phyloP scores from a whole-genome alignment of 2,888 invertebrate genomes.

The Uropetala carovei region DNA sequence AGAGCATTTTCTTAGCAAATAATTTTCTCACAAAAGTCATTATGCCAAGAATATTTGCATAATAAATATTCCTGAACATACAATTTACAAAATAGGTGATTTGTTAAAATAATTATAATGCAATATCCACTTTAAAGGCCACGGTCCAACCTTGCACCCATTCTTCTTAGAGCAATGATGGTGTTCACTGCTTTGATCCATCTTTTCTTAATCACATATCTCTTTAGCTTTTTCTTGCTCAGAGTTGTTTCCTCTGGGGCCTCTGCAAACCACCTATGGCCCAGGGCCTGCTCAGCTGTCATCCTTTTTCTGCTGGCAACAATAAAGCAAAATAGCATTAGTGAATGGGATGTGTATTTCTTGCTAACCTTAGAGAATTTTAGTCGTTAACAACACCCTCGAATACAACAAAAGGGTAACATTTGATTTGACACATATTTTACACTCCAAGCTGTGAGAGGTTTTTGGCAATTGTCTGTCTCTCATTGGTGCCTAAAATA shows the following conservation, averaged over 20 bases:
- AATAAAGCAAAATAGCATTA: constrained; percentile 25
- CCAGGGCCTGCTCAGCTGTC: constrained; percentile 83
- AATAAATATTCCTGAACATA: neutral
- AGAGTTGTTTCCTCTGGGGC: constrained; percentile 78
- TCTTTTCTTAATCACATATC: constrained; percentile 92
- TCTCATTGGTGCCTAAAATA: constrained; percentile 15
- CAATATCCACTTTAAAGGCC: neutral
- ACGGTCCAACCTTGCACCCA: constrained; percentile 87
- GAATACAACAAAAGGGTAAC: constrained; percentile 58
- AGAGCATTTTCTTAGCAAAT: too few species aligned
- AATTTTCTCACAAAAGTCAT: too few species aligned
- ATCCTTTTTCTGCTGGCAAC: constrained; percentile 82
- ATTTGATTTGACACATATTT: neutral
- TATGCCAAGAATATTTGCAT: too few species aligned
- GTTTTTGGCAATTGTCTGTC: constrained; percentile 46
- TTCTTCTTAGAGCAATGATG: constrained; percentile 89
- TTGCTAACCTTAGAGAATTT: constrained; percentile 65
- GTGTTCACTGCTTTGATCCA: constrained; percentile 95
- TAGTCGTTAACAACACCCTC: neutral
- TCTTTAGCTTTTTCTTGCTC: constrained; percentile 87
- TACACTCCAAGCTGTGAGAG: constrained; percentile 60
- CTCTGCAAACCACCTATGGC: constrained; percentile 87
- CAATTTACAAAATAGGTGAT: neutral
- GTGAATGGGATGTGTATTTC: constrained; percentile 65
- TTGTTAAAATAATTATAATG: neutral